Conservation (phyloP, 2,797 vertebrate species). For the Micromesistius poutassou region DNA sequence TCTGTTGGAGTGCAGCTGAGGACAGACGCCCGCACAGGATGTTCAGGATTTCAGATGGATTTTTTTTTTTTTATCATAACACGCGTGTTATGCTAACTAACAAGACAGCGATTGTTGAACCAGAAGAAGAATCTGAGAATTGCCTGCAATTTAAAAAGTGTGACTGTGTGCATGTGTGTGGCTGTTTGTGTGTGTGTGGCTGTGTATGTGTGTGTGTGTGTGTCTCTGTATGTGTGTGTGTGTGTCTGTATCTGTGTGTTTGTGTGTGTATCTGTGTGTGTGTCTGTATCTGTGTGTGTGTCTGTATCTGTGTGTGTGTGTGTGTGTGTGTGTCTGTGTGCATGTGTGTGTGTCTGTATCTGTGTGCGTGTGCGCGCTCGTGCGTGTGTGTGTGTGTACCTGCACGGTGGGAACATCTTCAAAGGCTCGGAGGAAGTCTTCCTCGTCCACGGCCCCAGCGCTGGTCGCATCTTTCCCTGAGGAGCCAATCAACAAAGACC, state of each 20-base stretch:
- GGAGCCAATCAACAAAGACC: not conserved
- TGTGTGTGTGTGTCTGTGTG: too few species aligned
- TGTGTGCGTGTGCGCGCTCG: not conserved
- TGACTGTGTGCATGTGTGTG: not conserved
- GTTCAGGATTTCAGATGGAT: too few species aligned
- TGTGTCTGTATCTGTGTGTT: too few species aligned
- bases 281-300: not conserved
- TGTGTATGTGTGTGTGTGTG: not conserved
- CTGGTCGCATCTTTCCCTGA: slow-evolving; percentile 82
- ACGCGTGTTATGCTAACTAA: too few species aligned
- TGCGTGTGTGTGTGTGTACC: not conserved
- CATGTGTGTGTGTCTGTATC: too few species aligned
- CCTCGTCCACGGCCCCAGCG: slow-evolving; percentile 90
- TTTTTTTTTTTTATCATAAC: too few species aligned
- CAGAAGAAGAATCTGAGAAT: too few species aligned
- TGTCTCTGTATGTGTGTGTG: too few species aligned
- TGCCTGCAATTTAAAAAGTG: too few species aligned
- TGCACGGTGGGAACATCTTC: slow-evolving; percentile 66
- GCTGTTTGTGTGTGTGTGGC: not conserved
- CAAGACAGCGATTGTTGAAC: too few species aligned
- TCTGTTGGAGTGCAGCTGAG: slow-evolving; percentile 89
- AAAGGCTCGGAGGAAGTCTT: slow-evolving; percentile 92
- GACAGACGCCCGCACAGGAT: slow-evolving; percentile 9
- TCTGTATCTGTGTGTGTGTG: not conserved
- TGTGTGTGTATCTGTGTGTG: not conserved